Evolutionary conservation across 2,113 vertebrate species (phyloP).

Genomic region (Microcebus lehilahytsara): DNA sequence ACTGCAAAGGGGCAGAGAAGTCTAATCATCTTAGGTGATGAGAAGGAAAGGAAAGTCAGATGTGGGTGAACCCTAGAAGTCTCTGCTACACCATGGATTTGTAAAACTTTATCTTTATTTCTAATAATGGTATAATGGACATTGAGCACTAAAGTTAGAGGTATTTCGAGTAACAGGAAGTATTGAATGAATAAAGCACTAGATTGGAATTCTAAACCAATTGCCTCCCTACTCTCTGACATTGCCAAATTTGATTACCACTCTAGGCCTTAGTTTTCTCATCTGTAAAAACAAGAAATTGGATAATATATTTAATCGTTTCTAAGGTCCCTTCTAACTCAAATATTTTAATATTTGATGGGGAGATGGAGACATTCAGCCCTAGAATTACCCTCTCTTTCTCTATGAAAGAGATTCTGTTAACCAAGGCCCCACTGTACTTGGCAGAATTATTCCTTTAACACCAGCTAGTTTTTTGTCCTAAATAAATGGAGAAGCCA

Average conservation of each 20-base stretch:
- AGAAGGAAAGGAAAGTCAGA: background rate
- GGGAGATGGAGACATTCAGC: background rate
- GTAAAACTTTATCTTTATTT: conserved; percentile 30
- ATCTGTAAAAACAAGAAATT: background rate
- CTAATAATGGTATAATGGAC: background rate
- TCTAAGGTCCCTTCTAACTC: background rate
- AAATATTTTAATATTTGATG: background rate
- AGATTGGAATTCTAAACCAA: background rate
- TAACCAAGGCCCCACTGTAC: background rate
- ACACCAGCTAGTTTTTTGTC: background rate
- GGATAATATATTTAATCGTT: background rate
- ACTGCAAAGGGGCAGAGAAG: background rate
- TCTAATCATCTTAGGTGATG: background rate
- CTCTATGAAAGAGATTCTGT: background rate
- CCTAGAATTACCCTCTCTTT: background rate
- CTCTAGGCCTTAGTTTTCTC: background rate
- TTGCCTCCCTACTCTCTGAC: background rate
- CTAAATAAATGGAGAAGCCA: conserved; percentile 44
- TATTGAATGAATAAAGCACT: background rate
- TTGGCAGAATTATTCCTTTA: conserved; percentile 18
- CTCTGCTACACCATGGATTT: background rate
- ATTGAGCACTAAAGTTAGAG: background rate
- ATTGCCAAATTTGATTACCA: background rate
- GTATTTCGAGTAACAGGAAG: background rate
- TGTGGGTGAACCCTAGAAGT: background rate